A percentile compares a stretch with the other conserved stretches of the same genome.
Conservation (phyloP, 2,888 invertebrate genomes). For the Rotaria magnacalcarata region DNA sequence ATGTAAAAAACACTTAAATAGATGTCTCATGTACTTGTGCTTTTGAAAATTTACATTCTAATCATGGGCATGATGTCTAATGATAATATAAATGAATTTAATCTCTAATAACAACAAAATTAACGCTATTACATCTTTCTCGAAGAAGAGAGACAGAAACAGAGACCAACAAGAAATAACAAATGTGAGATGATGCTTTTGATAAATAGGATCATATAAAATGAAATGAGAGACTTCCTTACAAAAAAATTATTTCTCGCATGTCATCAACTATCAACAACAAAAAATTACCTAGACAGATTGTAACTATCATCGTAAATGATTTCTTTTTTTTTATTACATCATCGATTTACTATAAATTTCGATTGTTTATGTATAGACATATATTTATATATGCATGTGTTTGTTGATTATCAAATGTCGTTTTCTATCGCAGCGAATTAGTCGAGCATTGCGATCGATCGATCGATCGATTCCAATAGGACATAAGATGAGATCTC, state of each 20-base stretch:
- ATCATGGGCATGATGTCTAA: background rate
- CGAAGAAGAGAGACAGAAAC: too few species aligned
- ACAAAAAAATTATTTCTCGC: background rate
- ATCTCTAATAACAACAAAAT: background rate
- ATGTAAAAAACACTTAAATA: too few species aligned
- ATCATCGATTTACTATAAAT: background rate
- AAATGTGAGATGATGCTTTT: background rate
- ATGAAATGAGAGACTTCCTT: too few species aligned
- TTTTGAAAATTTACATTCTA: background rate
- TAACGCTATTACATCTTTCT: background rate
- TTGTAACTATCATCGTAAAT: background rate
- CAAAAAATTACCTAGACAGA: background rate
- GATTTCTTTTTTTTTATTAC: background rate
- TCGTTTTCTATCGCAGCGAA: background rate
- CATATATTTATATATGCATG: background rate
- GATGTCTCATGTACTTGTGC: too few species aligned
- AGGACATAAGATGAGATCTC: background rate
- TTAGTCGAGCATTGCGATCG: background rate
- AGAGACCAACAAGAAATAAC: background rate
- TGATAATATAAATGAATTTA: background rate
- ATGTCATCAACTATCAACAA: too few species aligned
- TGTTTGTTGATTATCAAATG: slow-evolving; percentile 14
- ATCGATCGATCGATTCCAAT: background rate
- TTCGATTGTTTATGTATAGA: background rate
- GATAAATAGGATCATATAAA: too few species aligned